A percentile compares a stretch with the other conserved stretches of the same genome.
These are phyloP conservation scores for Drosophila insularis DNA, from an alignment of 1,140 invertebrate genomes.

Conservation along the genomic window DNA sequence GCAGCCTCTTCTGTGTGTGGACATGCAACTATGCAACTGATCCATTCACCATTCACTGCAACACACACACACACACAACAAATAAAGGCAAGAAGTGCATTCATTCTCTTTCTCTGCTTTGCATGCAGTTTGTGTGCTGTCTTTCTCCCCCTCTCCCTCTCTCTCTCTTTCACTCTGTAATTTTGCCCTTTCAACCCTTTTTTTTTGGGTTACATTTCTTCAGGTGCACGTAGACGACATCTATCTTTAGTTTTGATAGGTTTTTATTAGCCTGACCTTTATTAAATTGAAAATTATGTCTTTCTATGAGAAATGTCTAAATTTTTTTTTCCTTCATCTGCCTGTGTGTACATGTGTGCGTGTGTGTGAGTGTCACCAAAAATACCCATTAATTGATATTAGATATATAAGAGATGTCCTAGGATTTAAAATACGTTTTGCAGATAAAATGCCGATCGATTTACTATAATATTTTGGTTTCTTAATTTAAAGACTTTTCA, in stretches of 20 bases:
- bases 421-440: too few relatives aligned
- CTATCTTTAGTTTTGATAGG: conserved; percentile 74
- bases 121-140: conserved; percentile 21
- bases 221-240: conserved; percentile 72
- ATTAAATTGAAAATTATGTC: conserved; percentile 80
- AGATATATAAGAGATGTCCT: too few relatives aligned
- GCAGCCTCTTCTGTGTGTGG: conserved; percentile 33
- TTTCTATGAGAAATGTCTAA: conserved; percentile 78
- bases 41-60: conserved; percentile 47
- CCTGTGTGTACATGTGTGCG: background rate
- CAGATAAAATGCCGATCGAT: too few relatives aligned
- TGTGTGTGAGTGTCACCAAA: background rate
- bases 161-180: background rate
- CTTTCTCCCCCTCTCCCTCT: background rate
- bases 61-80: conserved; percentile 2
- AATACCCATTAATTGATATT: conserved; percentile 14
- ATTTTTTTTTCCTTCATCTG: conserved; percentile 24
- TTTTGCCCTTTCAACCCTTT: conserved; percentile 48
- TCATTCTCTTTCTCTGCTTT: conserved; percentile 12
- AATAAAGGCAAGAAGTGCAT: conserved; percentile 1
- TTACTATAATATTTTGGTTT: too few relatives aligned
- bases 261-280: conserved; percentile 74
- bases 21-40: conserved; percentile 64
- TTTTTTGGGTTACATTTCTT: conserved; percentile 46
- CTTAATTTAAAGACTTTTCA: too few relatives aligned